These are phyloP conservation scores for Dolichomitus sp. DNA, from an alignment of 2,888 invertebrate genomes.

Conservation along the genomic window DNA sequence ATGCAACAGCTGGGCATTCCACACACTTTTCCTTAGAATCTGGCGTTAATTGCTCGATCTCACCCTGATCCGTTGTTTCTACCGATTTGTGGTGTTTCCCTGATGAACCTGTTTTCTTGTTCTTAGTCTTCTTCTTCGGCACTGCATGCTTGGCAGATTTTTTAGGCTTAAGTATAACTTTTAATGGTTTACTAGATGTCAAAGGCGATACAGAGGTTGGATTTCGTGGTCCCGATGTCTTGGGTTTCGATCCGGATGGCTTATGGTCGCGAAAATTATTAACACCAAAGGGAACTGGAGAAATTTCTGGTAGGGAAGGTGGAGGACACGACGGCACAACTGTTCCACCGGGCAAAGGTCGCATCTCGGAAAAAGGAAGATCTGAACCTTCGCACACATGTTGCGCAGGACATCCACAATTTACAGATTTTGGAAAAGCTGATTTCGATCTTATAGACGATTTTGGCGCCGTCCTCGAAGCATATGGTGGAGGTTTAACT, in stretches of 20 bases:
- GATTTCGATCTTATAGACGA: background rate
- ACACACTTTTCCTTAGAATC: conserved; percentile 23
- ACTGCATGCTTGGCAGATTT: conserved; percentile 7
- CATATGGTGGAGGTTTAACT: conserved; percentile 21
- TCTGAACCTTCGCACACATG: conserved; percentile 17
- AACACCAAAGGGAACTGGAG: conserved; percentile 55
- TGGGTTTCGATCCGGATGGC: conserved; percentile 19
- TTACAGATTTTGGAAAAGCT: conserved; percentile 1
- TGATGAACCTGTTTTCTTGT: conserved; percentile 33
- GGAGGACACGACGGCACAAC: conserved; percentile 49
- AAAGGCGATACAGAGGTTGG: background rate
- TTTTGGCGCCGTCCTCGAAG: background rate
- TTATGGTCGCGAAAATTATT: conserved; percentile 55
- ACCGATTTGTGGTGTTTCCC: conserved; percentile 14
- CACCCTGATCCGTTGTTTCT: background rate
- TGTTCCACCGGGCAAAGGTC: conserved; percentile 56
- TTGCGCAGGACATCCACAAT: conserved; percentile 46
- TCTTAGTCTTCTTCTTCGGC: conserved; percentile 28
- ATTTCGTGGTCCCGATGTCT: conserved; percentile 38
- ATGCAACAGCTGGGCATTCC: conserved; percentile 27
- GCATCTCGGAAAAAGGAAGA: conserved; percentile 20
- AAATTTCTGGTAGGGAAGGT: conserved; percentile 55
- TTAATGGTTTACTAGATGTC: background rate
- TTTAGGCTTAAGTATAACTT: conserved; percentile 1
- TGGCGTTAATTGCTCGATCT: conserved; percentile 4